A percentile compares a stretch with the other conserved stretches of the same genome.
These are phyloP conservation scores for Leiothrix lutea DNA, from an alignment of 2,113 vertebrate genomes.

Conservation along the genomic window DNA sequence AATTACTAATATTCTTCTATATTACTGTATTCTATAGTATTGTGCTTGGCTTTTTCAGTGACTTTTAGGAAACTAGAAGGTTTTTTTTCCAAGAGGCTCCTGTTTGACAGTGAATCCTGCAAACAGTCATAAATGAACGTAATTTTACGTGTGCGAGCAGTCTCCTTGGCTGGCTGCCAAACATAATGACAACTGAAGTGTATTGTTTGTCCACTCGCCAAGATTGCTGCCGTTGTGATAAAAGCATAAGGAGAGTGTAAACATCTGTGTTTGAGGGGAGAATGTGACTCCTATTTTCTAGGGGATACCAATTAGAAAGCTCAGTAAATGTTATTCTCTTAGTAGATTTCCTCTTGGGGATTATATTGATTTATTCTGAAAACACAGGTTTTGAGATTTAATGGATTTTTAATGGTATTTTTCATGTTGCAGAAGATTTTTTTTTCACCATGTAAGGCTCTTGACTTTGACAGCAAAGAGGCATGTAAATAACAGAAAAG, in stretches of 20 bases:
- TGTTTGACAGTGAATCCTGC: not conserved
- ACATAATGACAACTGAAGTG: constrained; percentile 30
- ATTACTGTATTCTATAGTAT: not conserved
- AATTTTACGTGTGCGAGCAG: not conserved
- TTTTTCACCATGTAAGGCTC: not conserved
- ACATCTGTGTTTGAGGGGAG: constrained; percentile 32
- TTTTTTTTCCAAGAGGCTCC: not conserved
- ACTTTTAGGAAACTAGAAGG: not conserved
- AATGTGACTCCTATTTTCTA: not conserved
- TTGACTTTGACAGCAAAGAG: not conserved
- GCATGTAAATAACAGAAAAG: not conserved
- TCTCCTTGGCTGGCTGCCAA: not conserved
- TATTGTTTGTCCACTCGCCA: constrained; percentile 46
- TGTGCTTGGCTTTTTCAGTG: not conserved
- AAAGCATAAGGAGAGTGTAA: constrained; percentile 20
- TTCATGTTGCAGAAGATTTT: not conserved
- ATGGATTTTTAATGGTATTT: constrained; percentile 34
- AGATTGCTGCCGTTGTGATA: constrained; percentile 55
- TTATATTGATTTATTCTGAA: constrained; percentile 25
- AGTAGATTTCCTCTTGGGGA: not conserved
- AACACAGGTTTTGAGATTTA: not conserved
- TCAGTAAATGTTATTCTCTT: not conserved
- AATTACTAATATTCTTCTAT: not conserved
- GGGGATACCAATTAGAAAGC: constrained; percentile 11
- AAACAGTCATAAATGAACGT: not conserved